Base-by-base conservation (phyloP, 2,797 vertebrate genomes). In the Paratrypauchen microcephalus region DNA sequence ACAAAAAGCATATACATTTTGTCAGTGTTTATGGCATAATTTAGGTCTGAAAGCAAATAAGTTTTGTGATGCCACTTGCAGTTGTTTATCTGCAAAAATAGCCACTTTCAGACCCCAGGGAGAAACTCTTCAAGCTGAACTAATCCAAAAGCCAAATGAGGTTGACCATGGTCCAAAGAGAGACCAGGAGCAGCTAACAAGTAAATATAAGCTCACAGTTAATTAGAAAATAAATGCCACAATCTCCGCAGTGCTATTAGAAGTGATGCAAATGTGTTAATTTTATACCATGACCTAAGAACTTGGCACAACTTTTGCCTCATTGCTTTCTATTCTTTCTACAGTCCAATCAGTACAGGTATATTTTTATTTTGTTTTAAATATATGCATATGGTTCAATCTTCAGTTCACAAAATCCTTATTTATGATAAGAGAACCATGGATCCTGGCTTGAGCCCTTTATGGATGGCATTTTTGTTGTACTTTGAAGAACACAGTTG, bases 181-280 rank as follows among this genome's bases (percentile, higher is more conserved):
- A 65, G 72, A 73, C 64, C 45, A 65, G 61, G 52, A 64, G 68
- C 70, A 39, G 41, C 60, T 71, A 26, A 75, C 57, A 75, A 77
- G 75, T 77, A 82, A 87, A 87, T 76, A 74, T 66, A 67, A 78
- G 71, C 59, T 69, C 72, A 67, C 56, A 79, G 65, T 74, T 88
- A 83, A 87, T 89, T 79, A 80, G 65, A 78, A 90, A 89, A 73
- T 77, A 73, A 79, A 83, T 80, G 59, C 54, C 60, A 76, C 32
- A 58, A 55, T 69, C 74, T 78, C 76, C 63, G 48, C 80, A 69
- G 82, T 70, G 65, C 58, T 32, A 66, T 68, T 72, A 65, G 62
- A 80, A 77, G 50, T 56, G 73, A 84, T 66, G 66, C 60, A 80
- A 86, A 83, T 48, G 74, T 57, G 45, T 55, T 77, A 0, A 71